Evolutionary conservation across 2,888 invertebrate species (phyloP).

Genomic region (Amiota mariae): DNA sequence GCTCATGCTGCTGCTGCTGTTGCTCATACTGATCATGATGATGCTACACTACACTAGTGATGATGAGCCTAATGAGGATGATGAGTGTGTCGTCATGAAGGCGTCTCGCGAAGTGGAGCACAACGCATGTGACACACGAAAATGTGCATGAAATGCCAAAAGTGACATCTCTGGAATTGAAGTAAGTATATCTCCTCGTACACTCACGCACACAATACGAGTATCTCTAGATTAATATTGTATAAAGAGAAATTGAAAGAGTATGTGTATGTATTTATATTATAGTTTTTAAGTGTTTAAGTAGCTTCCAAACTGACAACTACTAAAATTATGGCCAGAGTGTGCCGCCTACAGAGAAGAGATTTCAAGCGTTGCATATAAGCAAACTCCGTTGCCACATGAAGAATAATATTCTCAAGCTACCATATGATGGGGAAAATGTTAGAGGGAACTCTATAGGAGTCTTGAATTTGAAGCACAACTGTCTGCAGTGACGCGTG

Average conservation of each 20-base stretch:
- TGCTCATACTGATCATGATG: not conserved
- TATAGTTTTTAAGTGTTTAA: slow-evolving; percentile 60
- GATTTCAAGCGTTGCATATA: slow-evolving; percentile 11
- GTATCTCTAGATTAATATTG: too few species aligned
- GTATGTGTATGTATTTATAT: too few species aligned
- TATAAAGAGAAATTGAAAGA: slow-evolving; percentile 32
- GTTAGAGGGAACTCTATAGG: not conserved
- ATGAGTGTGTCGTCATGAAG: not conserved
- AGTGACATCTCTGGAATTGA: slow-evolving; percentile 63
- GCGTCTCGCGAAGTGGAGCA: slow-evolving; percentile 10
- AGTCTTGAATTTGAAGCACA: slow-evolving; percentile 36
- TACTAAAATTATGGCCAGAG: slow-evolving; percentile 59
- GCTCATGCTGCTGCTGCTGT: slow-evolving; percentile 16
- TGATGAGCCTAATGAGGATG: slow-evolving; percentile 8
- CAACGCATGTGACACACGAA: slow-evolving; percentile 7
- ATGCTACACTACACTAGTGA: not conserved
- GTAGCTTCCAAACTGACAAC: slow-evolving; percentile 62
- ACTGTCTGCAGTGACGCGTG: slow-evolving; percentile 53
- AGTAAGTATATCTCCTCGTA: slow-evolving; percentile 56
- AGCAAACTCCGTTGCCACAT: not conserved
- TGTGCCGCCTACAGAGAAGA: slow-evolving; percentile 23
- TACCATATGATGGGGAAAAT: too few species aligned
- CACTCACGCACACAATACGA: not conserved
- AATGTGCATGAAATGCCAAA: slow-evolving; percentile 34
- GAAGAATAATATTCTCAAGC: not conserved